A percentile compares a stretch with the other conserved stretches of the same genome.
Evolutionary conservation across 2,797 vertebrate genomes (phyloP).

Genomic region (Gymnothorax reevesii): DNA sequence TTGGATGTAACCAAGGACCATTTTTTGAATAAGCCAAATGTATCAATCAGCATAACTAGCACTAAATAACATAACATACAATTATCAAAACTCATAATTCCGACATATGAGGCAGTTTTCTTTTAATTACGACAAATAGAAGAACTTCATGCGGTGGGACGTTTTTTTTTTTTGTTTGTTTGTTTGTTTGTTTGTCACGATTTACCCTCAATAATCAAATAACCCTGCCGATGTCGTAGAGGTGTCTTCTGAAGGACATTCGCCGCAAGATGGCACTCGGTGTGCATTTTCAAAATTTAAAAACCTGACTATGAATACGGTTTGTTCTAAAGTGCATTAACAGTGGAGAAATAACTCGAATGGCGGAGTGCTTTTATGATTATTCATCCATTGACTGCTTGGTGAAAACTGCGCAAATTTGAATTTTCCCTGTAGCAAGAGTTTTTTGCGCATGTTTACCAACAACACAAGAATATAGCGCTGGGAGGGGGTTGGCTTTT

Average conservation of each 20-base stretch:
- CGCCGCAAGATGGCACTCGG: slow-evolving; percentile 11
- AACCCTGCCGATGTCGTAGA: neutral
- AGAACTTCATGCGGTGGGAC: neutral
- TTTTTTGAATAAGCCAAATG: neutral
- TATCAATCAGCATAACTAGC: neutral
- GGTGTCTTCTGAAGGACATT: neutral
- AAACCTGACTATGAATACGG: neutral
- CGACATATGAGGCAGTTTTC: neutral
- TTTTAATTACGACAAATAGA: neutral
- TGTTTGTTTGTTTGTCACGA: neutral
- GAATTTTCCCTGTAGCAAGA: neutral
- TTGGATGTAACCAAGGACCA: neutral
- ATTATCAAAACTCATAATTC: neutral
- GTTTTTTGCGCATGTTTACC: neutral
- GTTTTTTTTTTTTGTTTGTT: neutral
- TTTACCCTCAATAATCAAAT: neutral
- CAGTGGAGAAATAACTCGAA: neutral
- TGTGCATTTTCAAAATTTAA: neutral
- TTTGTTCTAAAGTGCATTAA: neutral
- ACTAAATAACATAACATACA: neutral
- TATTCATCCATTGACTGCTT: neutral
- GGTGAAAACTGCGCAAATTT: neutral
- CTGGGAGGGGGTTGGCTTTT: neutral
- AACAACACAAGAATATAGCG: neutral
- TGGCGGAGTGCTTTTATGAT: neutral